Base-by-base conservation (phyloP, 35 echinoderm and acorn worm species). In the Stichopus chloronotus region DNA sequence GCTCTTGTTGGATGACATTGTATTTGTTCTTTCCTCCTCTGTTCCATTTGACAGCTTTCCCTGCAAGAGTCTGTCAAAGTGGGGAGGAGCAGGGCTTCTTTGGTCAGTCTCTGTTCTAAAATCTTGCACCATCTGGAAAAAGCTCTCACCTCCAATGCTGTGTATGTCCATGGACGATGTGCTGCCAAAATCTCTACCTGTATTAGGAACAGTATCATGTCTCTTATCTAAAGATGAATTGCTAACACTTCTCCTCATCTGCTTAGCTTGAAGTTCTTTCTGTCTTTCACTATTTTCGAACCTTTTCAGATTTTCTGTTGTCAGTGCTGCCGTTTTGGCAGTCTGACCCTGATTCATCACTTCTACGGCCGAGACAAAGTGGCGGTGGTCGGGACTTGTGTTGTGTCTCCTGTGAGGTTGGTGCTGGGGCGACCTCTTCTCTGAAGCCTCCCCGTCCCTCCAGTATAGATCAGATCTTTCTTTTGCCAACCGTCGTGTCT, bases 121-220 rank as follows among this genome's bases (percentile, higher is more conserved):
- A 23, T 96, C 92, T 63, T 96, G 97, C 71, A 99, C 72, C 97
- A 99, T 96, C 82, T 95, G 95, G 81, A 99, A 99, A 61, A 99
- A 99, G 61, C 97, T 99, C 7, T 99, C 97, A 14, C 97, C 97
- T 59, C 97, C 92, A 0, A 93, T 77, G 74, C 97, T 99, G 20
- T 79, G 90, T 17, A 91, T 19, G 60, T 99, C 97, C 59, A 99
- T 94, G 5, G 97, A 99, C 16, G 97, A 99, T 57, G 97, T 96
- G 54, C 97, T 99, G 4, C 97, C 97, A 91, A 95, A 99, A 7
- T 94, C 96, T 23, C 94, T 95, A 52, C 22, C 84, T n/a, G 53
- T 80, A 57, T 69, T 92, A 71, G 58, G 60, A 0, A 52, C 52
- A 55, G 55, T 72, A 57, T 85, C 59, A 7, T 69, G 71, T 74